Conservation (phyloP, 2,113 vertebrate species). For the Penelope pileata region DNA sequence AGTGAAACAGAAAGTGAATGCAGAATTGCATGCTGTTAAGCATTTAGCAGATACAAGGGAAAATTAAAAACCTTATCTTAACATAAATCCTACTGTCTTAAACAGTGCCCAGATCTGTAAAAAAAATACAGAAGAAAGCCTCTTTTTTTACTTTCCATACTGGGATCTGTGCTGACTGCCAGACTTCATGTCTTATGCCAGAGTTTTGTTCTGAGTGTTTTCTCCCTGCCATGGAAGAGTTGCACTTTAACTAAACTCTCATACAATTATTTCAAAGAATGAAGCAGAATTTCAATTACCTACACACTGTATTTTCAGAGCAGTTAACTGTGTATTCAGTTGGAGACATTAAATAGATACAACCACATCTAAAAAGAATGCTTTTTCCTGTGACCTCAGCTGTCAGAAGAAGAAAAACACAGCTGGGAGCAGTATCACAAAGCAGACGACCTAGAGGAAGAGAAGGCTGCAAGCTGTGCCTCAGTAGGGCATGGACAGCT, state of each 20-base stretch:
- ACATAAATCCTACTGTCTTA: not conserved
- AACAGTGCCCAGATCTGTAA: not conserved
- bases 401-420: constrained; percentile 58
- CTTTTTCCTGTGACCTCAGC: constrained; percentile 55
- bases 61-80: not conserved
- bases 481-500: constrained; percentile 45
- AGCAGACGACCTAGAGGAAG: constrained; percentile 16
- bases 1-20: not conserved
- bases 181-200: not conserved
- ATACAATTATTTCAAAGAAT: not conserved
- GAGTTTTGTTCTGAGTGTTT: not conserved
- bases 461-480: constrained; percentile 57
- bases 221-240: not conserved
- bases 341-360: constrained; percentile 23
- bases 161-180: not conserved
- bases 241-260: not conserved
- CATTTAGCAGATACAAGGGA: not conserved
- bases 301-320: not conserved
- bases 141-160: not conserved
- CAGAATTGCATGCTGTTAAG: not conserved
- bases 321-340: not conserved
- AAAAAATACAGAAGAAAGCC: not conserved
- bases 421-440: constrained; percentile 66
- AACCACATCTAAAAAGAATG: not conserved
- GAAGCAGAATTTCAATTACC: not conserved